phyloP scores from a whole-genome alignment of 2,113 vertebrate genomes.

The Plotosus lineatus region DNA sequence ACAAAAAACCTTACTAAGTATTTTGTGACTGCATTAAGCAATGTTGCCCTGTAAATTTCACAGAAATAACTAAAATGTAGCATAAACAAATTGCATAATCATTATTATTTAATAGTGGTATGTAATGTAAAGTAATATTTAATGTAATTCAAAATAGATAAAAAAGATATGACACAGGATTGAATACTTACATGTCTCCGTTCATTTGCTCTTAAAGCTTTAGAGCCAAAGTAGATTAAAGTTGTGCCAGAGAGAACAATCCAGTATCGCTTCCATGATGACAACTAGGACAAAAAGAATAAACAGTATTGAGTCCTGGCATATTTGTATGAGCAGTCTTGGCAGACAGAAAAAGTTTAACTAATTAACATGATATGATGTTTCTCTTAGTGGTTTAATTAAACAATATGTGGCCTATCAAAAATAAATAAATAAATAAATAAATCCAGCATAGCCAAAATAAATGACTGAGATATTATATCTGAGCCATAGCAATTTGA shows the following conservation, averaged over 20 bases:
- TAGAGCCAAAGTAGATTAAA: conserved; percentile 89
- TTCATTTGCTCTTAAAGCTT: conserved; percentile 89
- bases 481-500: too few relatives aligned
- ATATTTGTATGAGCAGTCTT: not conserved
- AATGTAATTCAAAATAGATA: not conserved
- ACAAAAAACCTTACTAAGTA: not conserved
- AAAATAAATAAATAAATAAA: too few relatives aligned
- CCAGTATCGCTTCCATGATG: conserved; percentile 83
- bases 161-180: not conserved
- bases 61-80: not conserved
- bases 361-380: not conserved
- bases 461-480: too few relatives aligned
- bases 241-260: conserved; percentile 85
- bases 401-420: too few relatives aligned
- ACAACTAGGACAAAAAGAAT: conserved; percentile 57
- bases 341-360: not conserved
- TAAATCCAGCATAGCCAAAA: too few relatives aligned
- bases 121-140: too few relatives aligned
- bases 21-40: not conserved
- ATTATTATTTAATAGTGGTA: too few relatives aligned
- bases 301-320: conserved; percentile 6
- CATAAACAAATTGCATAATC: not conserved
- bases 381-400: not conserved
- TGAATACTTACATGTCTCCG: conserved; percentile 84
- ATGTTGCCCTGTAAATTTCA: not conserved